Evolutionary conservation across 2,797 vertebrate genomes (phyloP), one percentile per base, ranked within the genome.

Genomic region (Tadarida brasiliensis): DNA sequence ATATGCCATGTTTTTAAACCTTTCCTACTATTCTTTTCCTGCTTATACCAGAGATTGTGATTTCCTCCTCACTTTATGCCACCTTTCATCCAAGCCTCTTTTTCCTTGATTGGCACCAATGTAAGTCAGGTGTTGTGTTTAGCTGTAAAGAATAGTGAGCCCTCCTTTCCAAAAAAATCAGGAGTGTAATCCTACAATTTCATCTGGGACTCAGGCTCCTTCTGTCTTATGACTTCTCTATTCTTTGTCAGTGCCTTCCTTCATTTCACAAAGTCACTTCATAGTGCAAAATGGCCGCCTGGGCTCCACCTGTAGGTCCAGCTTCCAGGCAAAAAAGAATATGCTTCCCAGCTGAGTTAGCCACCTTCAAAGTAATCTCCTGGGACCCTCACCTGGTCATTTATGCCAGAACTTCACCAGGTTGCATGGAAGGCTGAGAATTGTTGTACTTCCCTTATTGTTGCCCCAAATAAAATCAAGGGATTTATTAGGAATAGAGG

Each of bases 11-110:
- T 65, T 68, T 90, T 90, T 39, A 93, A 44, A 30, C 11, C 4
- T 91, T 80, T 90, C 49, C 70, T 49, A 44, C 33, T 67, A 70
- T 63, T 56, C 15, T 77, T 94, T 88, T 68, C 33, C 65, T 94
- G 8, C 28, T 51, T 77, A 7, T 90, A n/a, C 19, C 47, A 65
- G 93, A 33, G 44, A 22, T 51, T 74, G 24, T 49, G 30, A 86
- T 76, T 83, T 73, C 73, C 51, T 61, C 11, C 24, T 82, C 22
- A 12, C 2, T 61, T 81, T 87, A 51, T 83, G 26, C 17, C 8
- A 49, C 33, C 49, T 87, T 44, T 49, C 44, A 54, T 1, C 4
- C 14, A 76, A 71, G 8, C 2, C 35, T 71, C 68, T 63, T 84
- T 90, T 61, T 81, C 33, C 74, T 74, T 94, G 28, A 54, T 49